Base-by-base conservation (phyloP, 2,113 vertebrate genomes). In the Lontra canadensis region DNA sequence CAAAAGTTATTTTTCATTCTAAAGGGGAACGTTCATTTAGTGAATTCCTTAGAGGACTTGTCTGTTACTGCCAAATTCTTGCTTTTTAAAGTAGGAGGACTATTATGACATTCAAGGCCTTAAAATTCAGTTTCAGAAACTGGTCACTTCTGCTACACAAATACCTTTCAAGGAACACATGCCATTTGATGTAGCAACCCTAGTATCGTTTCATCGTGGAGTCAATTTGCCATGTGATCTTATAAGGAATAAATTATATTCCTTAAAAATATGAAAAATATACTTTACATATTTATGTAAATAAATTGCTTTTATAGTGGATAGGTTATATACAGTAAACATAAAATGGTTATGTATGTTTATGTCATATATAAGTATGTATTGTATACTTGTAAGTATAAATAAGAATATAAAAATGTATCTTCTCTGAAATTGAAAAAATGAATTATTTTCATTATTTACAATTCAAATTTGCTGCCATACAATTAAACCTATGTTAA, bases 51-150 rank as follows among this genome's bases (percentile, higher is more conserved):
- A 93, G 49, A 78, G 57, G 4, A 59, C 55, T 94, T 61, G 90
- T 36, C 71, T 78, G 63, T 0, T 0, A 13, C 14, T 83, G 78
- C 18, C 26, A 96, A 94, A 39, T 93, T 92, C 74, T 83, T 88
- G 73, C 12, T 86, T 74, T 94, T 96, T 95, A 92, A 97, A 44
- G 2, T n/a, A 2, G 5, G 1, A 97, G 96, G 59, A 91, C 14
- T 90, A 74, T 65, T 18, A 81, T 59, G 42, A 91, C 65, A 84
- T 52, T n/a, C 31, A 76, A 89, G 11, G 49, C 36, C 29, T 87
- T 42, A 86, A 96, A 95, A 89, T 34, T 34, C 47, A 85, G 17
- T 42, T 85, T 84, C 39, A 92, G 34, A 42, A 65, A 71, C n/a
- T 31, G 52, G 71, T 65, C 71, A 74, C 21, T 52, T 97, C 44